Evolutionary conservation across 2,888 invertebrate genomes (phyloP).

Genomic region (Eristalis arbustorum): DNA sequence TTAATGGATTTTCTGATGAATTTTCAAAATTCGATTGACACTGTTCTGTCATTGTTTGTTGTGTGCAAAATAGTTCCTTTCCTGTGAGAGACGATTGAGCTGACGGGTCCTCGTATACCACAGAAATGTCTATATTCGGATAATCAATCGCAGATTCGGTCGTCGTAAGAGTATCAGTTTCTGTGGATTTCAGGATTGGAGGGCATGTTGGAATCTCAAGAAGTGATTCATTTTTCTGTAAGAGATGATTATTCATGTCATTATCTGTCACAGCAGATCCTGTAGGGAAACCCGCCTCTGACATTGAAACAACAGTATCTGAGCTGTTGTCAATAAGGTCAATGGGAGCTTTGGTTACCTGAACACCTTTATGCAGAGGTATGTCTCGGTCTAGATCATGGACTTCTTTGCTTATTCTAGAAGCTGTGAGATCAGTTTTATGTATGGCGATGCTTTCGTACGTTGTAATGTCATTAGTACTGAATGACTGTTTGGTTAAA

Average conservation of each 20-base stretch:
- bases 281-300: not conserved
- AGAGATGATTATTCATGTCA: too few species aligned
- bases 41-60: too few species aligned
- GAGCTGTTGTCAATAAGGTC: not conserved
- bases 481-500: not conserved
- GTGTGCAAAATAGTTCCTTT: too few species aligned
- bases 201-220: too few species aligned
- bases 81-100: too few species aligned
- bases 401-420: not conserved
- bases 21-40: too few species aligned
- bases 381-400: not conserved
- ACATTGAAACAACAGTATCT: not conserved
- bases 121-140: not conserved
- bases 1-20: too few species aligned
- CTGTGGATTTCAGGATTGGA: not conserved
- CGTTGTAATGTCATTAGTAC: not conserved
- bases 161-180: not conserved
- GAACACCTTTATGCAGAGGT: not conserved
- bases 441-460: not conserved
- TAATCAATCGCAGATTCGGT: not conserved
- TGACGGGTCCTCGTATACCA: not conserved
- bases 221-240: too few species aligned
- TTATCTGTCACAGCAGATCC: not conserved
- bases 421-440: not conserved
- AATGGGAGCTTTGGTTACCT: not conserved